phyloP scores from a whole-genome alignment of 2,888 invertebrate species.

The Apoderus coryli region DNA sequence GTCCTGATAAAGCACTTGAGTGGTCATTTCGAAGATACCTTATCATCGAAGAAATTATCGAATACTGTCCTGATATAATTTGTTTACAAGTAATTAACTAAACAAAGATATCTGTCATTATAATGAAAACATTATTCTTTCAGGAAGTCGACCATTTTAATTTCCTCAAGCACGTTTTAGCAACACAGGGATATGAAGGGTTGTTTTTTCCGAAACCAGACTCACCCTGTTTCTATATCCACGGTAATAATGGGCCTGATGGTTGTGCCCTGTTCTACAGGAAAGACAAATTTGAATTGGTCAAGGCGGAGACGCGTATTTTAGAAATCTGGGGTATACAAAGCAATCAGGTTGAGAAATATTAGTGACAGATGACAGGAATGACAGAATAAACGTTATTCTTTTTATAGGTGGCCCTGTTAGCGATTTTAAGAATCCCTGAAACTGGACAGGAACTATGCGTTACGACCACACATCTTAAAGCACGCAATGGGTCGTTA shows the following conservation, averaged over 20 bases:
- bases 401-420: slow-evolving; percentile 41
- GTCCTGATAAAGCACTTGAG: slow-evolving; percentile 53
- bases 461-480: slow-evolving; percentile 58
- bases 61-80: slow-evolving; percentile 51
- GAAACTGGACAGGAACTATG: slow-evolving; percentile 45
- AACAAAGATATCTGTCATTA: not conserved
- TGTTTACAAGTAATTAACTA: slow-evolving; percentile 48
- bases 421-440: slow-evolving; percentile 38
- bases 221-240: slow-evolving; percentile 58
- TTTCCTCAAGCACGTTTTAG: slow-evolving; percentile 46
- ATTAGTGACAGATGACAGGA: not conserved
- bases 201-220: slow-evolving; percentile 63
- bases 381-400: slow-evolving; percentile 7
- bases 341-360: slow-evolving; percentile 46
- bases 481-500: slow-evolving; percentile 53
- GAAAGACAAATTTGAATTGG: slow-evolving; percentile 43
- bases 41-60: slow-evolving; percentile 55
- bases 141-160: slow-evolving; percentile 65
- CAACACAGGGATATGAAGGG: slow-evolving; percentile 50
- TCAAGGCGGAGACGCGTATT: slow-evolving; percentile 41
- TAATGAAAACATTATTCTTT: slow-evolving; percentile 10
- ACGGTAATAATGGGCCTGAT: slow-evolving; percentile 60
- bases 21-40: slow-evolving; percentile 53
- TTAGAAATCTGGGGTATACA: slow-evolving; percentile 60
- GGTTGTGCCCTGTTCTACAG: slow-evolving; percentile 65